Evolutionary conservation across 2,888 invertebrate species (phyloP).

Genomic region (Pyrocoelia pectoralis): DNA sequence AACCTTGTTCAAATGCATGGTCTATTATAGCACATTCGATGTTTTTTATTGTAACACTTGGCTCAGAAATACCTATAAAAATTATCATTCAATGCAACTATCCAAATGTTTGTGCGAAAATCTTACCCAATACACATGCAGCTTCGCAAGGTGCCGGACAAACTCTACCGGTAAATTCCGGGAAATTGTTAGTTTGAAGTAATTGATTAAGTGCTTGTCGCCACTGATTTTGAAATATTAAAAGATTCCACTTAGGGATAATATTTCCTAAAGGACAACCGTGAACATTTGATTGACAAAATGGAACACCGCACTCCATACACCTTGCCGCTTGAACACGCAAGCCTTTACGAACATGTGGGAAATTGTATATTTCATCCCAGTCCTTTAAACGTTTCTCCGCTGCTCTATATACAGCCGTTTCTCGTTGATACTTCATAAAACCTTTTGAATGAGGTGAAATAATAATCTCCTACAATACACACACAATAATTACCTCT

Average conservation of each 20-base stretch:
- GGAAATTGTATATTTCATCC: slow-evolving; percentile 94
- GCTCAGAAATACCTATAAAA: slow-evolving; percentile 80
- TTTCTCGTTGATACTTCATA: slow-evolving; percentile 94
- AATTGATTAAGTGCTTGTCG: slow-evolving; percentile 90
- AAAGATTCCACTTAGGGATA: slow-evolving; percentile 98
- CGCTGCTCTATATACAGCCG: slow-evolving; percentile 83
- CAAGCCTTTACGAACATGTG: slow-evolving; percentile 87
- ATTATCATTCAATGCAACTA: background rate
- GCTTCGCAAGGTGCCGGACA: slow-evolving; percentile 99
- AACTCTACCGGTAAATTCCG: slow-evolving; percentile 74
- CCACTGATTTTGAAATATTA: slow-evolving; percentile 95
- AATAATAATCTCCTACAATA: too few species aligned
- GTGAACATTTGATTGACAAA: slow-evolving; percentile 90
- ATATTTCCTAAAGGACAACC: slow-evolving; percentile 99
- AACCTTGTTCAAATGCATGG: slow-evolving; percentile 95
- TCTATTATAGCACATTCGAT: slow-evolving; percentile 99
- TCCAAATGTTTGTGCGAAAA: too few species aligned
- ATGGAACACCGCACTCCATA: slow-evolving; percentile 99
- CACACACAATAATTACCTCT: slow-evolving; percentile 57
- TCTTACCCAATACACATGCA: slow-evolving; percentile 89
- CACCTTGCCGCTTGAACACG: slow-evolving; percentile 92
- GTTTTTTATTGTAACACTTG: slow-evolving; percentile 98
- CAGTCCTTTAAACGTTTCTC: slow-evolving; percentile 90
- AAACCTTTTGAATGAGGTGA: slow-evolving; percentile 84
- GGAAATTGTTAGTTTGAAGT: slow-evolving; percentile 98